Evolutionary conservation across 1,140 invertebrate species (phyloP).

Genomic region (Halyomorpha halys): DNA sequence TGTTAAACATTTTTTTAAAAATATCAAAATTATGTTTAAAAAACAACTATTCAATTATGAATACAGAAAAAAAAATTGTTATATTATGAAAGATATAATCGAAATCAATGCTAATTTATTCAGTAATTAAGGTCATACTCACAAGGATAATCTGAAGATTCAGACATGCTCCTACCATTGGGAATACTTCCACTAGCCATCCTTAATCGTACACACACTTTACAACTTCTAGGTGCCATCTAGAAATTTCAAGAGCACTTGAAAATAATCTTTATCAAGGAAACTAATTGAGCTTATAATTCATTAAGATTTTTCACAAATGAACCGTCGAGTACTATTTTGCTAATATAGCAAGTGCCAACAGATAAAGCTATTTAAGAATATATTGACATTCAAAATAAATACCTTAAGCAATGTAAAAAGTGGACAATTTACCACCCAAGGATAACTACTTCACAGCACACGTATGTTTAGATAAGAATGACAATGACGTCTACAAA

Average conservation of each 20-base stretch:
- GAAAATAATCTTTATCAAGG: too few species aligned
- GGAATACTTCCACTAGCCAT: conserved; percentile 25
- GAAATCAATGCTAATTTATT: neutral
- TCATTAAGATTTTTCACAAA: too few species aligned
- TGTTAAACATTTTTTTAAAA: neutral
- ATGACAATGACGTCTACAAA: too few species aligned
- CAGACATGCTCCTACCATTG: conserved; percentile 19
- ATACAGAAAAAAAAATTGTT: neutral
- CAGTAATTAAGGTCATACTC: conserved; percentile 3
- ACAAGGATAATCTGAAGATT: conserved; percentile 26
- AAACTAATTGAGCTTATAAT: too few species aligned
- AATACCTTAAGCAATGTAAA: too few species aligned
- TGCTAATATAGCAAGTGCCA: too few species aligned
- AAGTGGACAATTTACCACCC: too few species aligned
- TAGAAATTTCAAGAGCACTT: conserved; percentile 6
- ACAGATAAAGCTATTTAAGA: too few species aligned
- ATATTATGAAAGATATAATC: neutral
- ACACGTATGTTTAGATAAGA: too few species aligned
- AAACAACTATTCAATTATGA: neutral
- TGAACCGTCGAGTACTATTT: too few species aligned
- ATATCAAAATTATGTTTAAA: neutral
- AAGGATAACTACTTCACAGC: too few species aligned
- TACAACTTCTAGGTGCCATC: conserved; percentile 27
- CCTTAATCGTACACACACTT: conserved; percentile 21
- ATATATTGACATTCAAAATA: too few species aligned